These are phyloP conservation scores for Myotis findleyi DNA, from an alignment of 2,797 vertebrate species.

Conservation along the genomic window DNA sequence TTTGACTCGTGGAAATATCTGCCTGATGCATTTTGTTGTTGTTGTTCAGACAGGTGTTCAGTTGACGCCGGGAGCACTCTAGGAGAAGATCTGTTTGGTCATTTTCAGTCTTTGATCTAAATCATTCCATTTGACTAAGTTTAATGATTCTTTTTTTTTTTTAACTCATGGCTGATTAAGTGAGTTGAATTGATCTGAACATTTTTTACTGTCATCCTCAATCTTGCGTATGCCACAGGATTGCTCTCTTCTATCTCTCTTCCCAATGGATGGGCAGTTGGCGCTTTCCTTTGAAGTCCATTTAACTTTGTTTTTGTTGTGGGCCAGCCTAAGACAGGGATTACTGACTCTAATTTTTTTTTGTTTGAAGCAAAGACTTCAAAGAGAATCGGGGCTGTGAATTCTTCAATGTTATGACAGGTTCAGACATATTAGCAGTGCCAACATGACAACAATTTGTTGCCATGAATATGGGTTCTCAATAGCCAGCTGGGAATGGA, in stretches of 20 bases:
- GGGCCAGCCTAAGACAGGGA: background rate
- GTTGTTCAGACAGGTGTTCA: conserved; percentile 28
- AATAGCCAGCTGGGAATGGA: background rate
- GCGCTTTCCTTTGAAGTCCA: conserved; percentile 60
- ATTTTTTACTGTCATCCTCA: background rate
- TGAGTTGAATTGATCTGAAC: conserved; percentile 23
- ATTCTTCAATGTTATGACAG: conserved; percentile 22
- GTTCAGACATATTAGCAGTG: background rate
- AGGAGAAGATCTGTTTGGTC: background rate
- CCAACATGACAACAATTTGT: conserved; percentile 9
- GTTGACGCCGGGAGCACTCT: background rate
- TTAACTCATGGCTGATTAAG: background rate
- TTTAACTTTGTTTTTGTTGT: conserved; percentile 64
- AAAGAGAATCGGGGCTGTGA: conserved; percentile 49
- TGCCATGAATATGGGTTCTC: background rate
- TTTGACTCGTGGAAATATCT: background rate
- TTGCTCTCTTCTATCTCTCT: conserved; percentile 35
- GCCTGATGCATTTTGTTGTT: background rate
- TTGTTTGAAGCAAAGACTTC: conserved; percentile 49
- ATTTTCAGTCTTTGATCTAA: conserved; percentile 44
- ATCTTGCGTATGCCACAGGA: conserved; percentile 12
- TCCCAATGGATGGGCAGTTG: conserved; percentile 1
- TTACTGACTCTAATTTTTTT: conserved; percentile 16
- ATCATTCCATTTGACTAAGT: conserved; percentile 26
- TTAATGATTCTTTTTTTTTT: background rate